Evolutionary conservation across 2,797 vertebrate genomes (phyloP), one percentile per base, ranked within the genome.

Genomic region (Cichlasoma orientale): DNA sequence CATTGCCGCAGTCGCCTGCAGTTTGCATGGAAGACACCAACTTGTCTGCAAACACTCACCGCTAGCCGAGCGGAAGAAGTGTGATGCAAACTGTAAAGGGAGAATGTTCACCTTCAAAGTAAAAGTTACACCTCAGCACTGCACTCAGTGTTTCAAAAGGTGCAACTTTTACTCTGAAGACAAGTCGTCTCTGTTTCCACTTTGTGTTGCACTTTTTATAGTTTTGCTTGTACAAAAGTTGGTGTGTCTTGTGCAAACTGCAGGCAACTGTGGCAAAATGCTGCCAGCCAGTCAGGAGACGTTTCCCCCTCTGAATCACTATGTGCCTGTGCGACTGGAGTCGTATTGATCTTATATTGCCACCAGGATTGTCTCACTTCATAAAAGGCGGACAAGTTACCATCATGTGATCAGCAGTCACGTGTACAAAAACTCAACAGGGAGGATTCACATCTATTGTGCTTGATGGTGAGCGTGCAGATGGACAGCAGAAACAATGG

Each of bases 401-500:
- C 12, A 57, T 31, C 1, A 57, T 57, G 1, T 57, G 18, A 33
- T n/a, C 31, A 57, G 18, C 31, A 27, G 56, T 57, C n/a, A n/a
- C n/a, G n/a, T n/a, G 27, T 31, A 31, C 1, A 57, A 57, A 57
- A 11, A 9, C 27, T 57, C 27, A 57, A 9, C 18, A 33, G 29
- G 56, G 29, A 58, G 56, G 56, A 58, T n/a, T 58, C 56, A 58
- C 56, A 0, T 58, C 29, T 33, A 4, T n/a, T 58, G 56, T 33
- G 29, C 10, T 58, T 58, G 56, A 7, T 58, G 19, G 29, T 58
- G 18, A 29, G 5, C 56, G 19, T n/a, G 3, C 1, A n/a, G 33
- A 33, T 0, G 10, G 33, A 33, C 56, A n/a, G 33, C 16, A 13
- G 56, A 58, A 33, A 58, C 33, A 58, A 33, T 0, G 0, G 0